These are phyloP conservation scores for Acrocyrtus sp. DNA, from an alignment of 2,888 invertebrate genomes.

Conservation along the genomic window DNA sequence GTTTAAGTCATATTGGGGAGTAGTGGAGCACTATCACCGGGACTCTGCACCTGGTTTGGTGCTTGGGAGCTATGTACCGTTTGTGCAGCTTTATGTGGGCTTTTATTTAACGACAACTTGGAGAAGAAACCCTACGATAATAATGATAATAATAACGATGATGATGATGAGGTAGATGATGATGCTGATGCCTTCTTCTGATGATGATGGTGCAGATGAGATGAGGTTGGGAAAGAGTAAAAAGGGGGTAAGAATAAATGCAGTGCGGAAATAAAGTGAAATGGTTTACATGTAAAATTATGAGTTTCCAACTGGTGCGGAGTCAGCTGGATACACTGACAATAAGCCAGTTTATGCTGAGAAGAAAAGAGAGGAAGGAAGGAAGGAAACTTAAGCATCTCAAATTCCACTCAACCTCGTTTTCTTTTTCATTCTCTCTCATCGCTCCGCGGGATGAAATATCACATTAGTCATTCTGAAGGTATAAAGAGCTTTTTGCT, in stretches of 20 bases:
- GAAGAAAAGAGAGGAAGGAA: constrained; percentile 4
- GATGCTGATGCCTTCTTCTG: neutral
- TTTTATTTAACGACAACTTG: neutral
- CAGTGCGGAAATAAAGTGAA: neutral
- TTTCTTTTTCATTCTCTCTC: too few species aligned
- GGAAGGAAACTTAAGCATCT: constrained; percentile 19
- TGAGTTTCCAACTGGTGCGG: neutral
- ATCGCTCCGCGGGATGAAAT: neutral
- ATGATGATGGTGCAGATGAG: too few species aligned
- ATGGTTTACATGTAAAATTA: constrained; percentile 2
- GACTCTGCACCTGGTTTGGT: too few species aligned
- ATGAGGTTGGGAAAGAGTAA: neutral
- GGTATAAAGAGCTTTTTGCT: neutral
- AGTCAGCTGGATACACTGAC: neutral
- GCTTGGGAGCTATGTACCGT: too few species aligned
- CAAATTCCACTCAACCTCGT: constrained; percentile 22
- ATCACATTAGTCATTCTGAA: constrained; percentile 14
- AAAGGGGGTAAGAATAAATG: constrained; percentile 12
- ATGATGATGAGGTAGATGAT: constrained; percentile 5
- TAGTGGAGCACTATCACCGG: too few species aligned
- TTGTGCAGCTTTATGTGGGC: neutral
- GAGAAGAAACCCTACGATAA: too few species aligned
- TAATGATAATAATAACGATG: constrained; percentile 15
- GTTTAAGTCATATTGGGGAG: too few species aligned
- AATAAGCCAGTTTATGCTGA: neutral